Percentiles rank a stretch among this genome's conserved stretches.
phyloP scores from a whole-genome alignment of 2,888 invertebrate genomes.

The Sinhomidia bicolor region DNA sequence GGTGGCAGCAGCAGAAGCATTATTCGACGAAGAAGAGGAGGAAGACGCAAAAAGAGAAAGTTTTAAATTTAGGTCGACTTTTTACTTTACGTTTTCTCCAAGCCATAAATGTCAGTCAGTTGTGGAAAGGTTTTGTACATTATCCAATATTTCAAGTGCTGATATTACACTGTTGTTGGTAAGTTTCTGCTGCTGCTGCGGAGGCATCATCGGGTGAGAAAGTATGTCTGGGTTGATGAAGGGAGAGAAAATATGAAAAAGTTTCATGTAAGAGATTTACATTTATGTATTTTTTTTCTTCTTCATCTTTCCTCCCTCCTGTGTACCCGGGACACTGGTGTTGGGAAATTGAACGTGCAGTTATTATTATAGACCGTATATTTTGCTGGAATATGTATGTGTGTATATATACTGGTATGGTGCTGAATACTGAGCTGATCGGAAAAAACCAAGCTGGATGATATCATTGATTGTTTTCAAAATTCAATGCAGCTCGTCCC shows the following conservation, averaged over 20 bases:
- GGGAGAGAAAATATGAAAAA: neutral
- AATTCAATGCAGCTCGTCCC: neutral
- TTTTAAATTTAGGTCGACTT: slow-evolving; percentile 60
- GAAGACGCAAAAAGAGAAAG: slow-evolving; percentile 38
- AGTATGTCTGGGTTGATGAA: no score
- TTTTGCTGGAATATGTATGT: neutral
- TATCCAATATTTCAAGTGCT: neutral
- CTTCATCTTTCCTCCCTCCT: no score
- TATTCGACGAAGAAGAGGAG: no score
- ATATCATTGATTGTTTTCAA: slow-evolving; percentile 18
- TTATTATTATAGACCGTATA: no score
- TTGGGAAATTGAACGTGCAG: no score
- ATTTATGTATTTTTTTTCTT: no score
- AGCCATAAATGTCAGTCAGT: slow-evolving; percentile 53
- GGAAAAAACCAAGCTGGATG: neutral
- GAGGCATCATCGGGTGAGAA: no score
- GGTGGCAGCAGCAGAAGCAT: neutral
- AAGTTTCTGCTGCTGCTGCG: no score
- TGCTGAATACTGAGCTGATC: no score
- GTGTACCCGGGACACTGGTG: no score
- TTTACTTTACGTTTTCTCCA: slow-evolving; percentile 40
- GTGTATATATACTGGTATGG: neutral
- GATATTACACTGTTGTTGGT: no score
- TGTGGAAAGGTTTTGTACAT: neutral
- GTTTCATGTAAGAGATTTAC: neutral